phyloP scores from a whole-genome alignment of 2,797 vertebrate species.

The Dryobates pubescens region DNA sequence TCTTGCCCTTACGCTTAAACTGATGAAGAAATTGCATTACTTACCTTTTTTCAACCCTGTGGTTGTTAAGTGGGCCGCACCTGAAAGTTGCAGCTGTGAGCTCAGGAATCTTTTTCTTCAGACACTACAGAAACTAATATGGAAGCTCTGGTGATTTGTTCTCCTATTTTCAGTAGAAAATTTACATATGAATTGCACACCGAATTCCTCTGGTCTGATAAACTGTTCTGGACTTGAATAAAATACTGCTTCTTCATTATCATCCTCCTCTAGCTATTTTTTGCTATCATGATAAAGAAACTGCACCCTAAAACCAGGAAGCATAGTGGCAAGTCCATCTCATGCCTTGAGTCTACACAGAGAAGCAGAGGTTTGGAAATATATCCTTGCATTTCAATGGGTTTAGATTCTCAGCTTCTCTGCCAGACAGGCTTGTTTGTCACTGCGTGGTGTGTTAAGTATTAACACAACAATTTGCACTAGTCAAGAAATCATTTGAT shows the following conservation, averaged over 20 bases:
- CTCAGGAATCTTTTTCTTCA: slow-evolving; percentile 11
- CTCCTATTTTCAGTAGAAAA: slow-evolving; percentile 40
- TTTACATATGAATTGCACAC: slow-evolving; percentile 63
- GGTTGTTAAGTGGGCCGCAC: neutral
- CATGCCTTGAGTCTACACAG: rapidly evolving
- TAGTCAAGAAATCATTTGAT: neutral
- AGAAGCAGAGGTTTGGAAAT: neutral
- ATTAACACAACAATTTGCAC: neutral
- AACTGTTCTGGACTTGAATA: neutral
- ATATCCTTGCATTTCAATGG: neutral
- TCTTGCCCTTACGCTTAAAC: neutral
- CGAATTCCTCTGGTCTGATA: slow-evolving; percentile 47
- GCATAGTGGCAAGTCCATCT: rapidly evolving
- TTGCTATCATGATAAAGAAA: neutral
- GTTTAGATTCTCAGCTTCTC: neutral
- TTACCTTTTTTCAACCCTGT: neutral
- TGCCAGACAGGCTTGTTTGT: neutral
- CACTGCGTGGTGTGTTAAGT: neutral
- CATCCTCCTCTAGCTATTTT: neutral
- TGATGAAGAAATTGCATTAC: neutral
- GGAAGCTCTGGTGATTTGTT: neutral
- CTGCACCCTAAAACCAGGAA: neutral
- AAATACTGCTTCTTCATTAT: slow-evolving; percentile 16
- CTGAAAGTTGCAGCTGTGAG: neutral
- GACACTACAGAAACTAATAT: slow-evolving; percentile 33